Evolutionary conservation across 2,797 vertebrate species (phyloP).

Genomic region (Peromyscus attwateri): DNA sequence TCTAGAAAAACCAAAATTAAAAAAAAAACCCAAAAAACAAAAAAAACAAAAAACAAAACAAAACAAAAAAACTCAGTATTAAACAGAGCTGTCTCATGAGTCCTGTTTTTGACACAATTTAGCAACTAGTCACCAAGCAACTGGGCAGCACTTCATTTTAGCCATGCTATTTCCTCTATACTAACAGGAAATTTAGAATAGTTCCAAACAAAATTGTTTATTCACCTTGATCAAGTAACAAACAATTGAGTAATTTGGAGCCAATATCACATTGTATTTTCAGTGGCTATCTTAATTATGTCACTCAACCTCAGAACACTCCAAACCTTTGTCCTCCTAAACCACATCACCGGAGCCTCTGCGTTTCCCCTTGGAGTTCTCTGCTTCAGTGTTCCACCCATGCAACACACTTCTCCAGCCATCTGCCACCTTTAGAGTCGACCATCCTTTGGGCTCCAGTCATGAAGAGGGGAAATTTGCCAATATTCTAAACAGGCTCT

Average conservation of each 20-base stretch:
- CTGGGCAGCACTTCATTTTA: not conserved
- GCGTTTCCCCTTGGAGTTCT: not conserved
- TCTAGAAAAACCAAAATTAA: too few relatives aligned
- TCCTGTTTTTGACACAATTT: not conserved
- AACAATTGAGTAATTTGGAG: not conserved
- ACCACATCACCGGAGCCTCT: not conserved
- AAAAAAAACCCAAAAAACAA: too few relatives aligned
- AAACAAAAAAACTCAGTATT: not conserved
- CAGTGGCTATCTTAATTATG: not conserved
- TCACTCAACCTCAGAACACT: not conserved
- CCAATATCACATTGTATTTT: not conserved
- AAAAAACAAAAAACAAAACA: too few relatives aligned
- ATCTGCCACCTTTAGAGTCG: not conserved
- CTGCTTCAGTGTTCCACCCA: not conserved
- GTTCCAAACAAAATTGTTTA: not conserved
- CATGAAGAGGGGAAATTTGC: conserved; percentile 20
- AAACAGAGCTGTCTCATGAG: not conserved
- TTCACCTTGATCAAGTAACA: not conserved
- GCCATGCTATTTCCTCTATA: not conserved
- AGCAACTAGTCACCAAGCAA: not conserved
- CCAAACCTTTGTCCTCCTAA: not conserved
- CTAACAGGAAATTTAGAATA: not conserved
- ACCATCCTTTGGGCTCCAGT: not conserved
- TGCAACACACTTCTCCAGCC: not conserved
- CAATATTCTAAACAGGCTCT: not conserved